Base-by-base conservation (phyloP, 2,888 invertebrate species). In the Caenorhabditis panamensis region DNA sequence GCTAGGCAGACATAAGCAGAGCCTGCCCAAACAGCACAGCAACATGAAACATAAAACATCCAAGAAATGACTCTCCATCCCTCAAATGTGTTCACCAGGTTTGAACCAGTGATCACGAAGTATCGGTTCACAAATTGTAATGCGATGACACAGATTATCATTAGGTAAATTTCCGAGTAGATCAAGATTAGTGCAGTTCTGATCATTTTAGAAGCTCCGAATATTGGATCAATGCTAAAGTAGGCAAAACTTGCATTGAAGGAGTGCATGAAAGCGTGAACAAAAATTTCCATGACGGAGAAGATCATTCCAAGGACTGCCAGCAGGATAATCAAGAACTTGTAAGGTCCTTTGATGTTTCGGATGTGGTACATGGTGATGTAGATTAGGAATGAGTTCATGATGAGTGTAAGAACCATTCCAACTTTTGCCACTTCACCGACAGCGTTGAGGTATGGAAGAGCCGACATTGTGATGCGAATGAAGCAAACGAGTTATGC, bases 211-310 rank as follows among this genome's bases (percentile, higher is more conserved):
- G 58, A 58, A 9, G 58, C 18, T 1, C 58, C 36, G 58, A 58
- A 20, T 20, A 58, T 6, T 8, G 18, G 20, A 18, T 6, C 36
- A 4, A 9, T 13, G 11, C 28, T 28, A 18, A 58, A 58, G 58
- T 20, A 58, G 31, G 20, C 20, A 20, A 20, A 58, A 9, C 36
- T 36, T 5, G 36, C 36, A 22, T 58, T 58, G 37, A 16, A 58
- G 58, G 58, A 58, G 58, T 58, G 53, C 53, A 53, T 53, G 53
- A 53, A 53, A 11, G 53, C 24, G 53, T 53, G 24, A 1, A 53
- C 16, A 9, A 53, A 16, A 6, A 24, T 11, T 13, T 53, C 26
- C 13, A 53, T 20, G 24, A 53, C 24, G 1, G 53, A 53, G 53
- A 53, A 53, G 53, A 31, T 31, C 5, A 6, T 31, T 31, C 31